Conservation (phyloP, 2,888 invertebrate genomes). For the Cyaniris semiargus region DNA sequence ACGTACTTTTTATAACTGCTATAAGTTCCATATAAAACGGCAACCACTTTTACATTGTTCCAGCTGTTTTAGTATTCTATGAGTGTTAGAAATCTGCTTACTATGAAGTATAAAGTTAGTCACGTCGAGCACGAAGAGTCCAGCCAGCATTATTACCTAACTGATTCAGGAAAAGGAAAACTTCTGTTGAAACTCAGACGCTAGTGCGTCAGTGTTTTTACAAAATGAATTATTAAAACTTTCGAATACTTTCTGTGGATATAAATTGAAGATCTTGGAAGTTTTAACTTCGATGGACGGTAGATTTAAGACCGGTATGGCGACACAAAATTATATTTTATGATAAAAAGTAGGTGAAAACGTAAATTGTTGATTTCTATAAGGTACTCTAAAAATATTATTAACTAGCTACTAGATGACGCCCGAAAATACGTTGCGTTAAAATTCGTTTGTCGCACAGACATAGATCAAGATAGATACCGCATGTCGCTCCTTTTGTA, state of each 20-base stretch:
- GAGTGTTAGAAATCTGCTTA: constrained; percentile 29
- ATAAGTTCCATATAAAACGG: constrained; percentile 1
- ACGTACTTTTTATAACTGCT: not conserved
- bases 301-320: not conserved
- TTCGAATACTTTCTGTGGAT: not conserved
- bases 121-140: constrained; percentile 26
- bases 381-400: too few species aligned
- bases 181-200: constrained; percentile 27
- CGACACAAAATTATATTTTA: not conserved
- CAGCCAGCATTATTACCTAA: constrained; percentile 31
- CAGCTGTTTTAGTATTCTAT: constrained; percentile 25
- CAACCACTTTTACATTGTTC: constrained; percentile 17
- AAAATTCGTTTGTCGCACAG: too few species aligned
- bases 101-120: constrained; percentile 30
- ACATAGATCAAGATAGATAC: too few species aligned
- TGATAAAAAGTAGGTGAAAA: too few species aligned
- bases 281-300: not conserved
- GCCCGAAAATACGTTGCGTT: too few species aligned
- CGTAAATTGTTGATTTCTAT: too few species aligned
- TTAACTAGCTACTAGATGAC: too few species aligned
- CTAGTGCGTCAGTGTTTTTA: constrained; percentile 24
- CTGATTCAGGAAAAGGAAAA: constrained; percentile 30
- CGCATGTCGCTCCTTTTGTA: too few species aligned
- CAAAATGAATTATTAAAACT: constrained; percentile 1
- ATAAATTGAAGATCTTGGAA: not conserved